Base-by-base conservation (phyloP, 2,113 vertebrate genomes). In the Beaufortia kweichowensis region DNA sequence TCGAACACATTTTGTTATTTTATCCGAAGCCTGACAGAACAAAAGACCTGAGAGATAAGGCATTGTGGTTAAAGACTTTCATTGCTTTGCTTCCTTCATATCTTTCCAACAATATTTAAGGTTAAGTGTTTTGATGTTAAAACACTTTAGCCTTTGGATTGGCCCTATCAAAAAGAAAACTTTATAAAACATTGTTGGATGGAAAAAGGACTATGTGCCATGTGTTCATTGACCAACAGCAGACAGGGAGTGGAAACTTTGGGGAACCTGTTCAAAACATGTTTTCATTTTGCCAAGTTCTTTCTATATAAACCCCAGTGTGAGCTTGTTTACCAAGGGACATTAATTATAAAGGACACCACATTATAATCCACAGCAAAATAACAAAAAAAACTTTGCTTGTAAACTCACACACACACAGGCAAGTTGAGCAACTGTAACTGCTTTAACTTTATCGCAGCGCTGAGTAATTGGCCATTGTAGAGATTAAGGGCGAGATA, bases 401-500 rank as follows among this genome's bases (percentile, higher is more conserved):
- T 68, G 24, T 19, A 50, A 19, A 15, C 24, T 5, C 24, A 57
- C 73, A 43, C 64, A 31, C 62, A 68, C 50, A 31, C 24, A 46
- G 8, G 31, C 43, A 4, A 4, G 43, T 46, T 53, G 48, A 19
- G 7, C 29, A 60, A 74, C 39, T 59, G 26, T 35, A 43, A 68
- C 33, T 33, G 64, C 39, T 61, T 62, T 35, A 68, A 48, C 55
- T 66, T 75, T 61, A 75, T 80, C 9, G 39, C 21, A 28, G 23
- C 31, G n/a, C 21, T 75, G 71, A 68, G 56, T 60, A 57, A 55
- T 60, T 75, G 31, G 12, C 48, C 43, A 67, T 75, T 63, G 29
- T 71, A 57, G 76, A 76, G 59, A 31, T 63, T 17, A n/a, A 53
- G 62, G 57, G 23, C 23, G 43, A 68, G 57, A 69, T 67, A 41